Conservation (phyloP, 2,888 invertebrate species). For the Chouioia cunea region DNA sequence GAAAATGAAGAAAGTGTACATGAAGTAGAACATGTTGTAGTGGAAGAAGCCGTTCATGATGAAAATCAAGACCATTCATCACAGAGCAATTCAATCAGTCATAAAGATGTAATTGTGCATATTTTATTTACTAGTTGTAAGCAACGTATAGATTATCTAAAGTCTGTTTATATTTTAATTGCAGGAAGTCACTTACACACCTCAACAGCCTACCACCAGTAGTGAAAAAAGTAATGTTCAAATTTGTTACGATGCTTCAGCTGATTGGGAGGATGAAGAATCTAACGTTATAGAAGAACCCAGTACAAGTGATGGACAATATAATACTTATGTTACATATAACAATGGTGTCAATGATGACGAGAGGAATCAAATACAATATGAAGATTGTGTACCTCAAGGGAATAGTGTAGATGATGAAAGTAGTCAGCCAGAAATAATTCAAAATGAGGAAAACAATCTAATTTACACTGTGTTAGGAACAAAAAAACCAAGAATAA, state of each 20-base stretch:
- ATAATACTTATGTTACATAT: constrained; percentile 29
- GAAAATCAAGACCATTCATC: constrained; percentile 10
- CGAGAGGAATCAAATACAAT: constrained; percentile 30
- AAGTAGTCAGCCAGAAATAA: constrained; percentile 57
- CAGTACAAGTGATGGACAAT: constrained; percentile 7
- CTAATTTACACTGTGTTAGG: constrained; percentile 65
- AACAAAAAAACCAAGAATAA: constrained; percentile 59
- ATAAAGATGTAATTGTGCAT: constrained; percentile 24
- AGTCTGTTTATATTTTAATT: constrained; percentile 3
- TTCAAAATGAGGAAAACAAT: constrained; percentile 64
- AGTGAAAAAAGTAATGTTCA: constrained; percentile 50
- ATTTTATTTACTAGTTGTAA: constrained; percentile 3
- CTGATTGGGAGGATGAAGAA: constrained; percentile 66
- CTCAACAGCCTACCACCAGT: background rate
- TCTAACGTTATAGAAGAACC: constrained; percentile 28
- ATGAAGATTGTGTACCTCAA: constrained; percentile 49
- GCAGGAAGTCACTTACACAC: constrained; percentile 25
- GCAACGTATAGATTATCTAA: background rate
- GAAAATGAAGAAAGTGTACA: constrained; percentile 43
- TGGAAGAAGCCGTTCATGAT: constrained; percentile 33
- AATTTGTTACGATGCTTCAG: constrained; percentile 61
- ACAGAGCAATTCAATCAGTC: background rate
- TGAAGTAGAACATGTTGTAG: constrained; percentile 33
- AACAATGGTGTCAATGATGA: constrained; percentile 33
- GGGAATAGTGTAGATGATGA: constrained; percentile 46